Percentiles rank a stretch among this genome's conserved stretches.
Evolutionary conservation across 2,797 vertebrate genomes (phyloP).

Genomic region (Catamblyrhynchus diadema): DNA sequence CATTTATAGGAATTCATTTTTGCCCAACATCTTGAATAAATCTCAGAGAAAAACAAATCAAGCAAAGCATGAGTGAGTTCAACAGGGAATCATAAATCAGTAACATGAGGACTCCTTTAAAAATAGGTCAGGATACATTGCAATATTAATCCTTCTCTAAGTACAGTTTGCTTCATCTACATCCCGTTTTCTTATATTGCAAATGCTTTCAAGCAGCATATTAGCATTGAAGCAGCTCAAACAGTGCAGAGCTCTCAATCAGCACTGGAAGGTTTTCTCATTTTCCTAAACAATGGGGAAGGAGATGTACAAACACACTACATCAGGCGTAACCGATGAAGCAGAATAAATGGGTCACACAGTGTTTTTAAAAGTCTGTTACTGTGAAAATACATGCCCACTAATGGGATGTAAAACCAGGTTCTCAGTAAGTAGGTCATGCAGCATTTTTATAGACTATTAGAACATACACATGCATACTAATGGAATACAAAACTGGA

Average conservation of each 20-base stretch:
- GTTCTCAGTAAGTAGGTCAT: slow-evolving; percentile 63
- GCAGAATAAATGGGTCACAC: slow-evolving; percentile 61
- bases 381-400: slow-evolving; percentile 20
- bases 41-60: not conserved
- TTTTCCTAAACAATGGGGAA: not conserved
- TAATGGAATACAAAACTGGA: slow-evolving; percentile 53
- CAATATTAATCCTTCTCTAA: slow-evolving; percentile 31
- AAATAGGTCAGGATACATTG: slow-evolving; percentile 43
- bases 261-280: not conserved
- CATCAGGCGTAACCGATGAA: not conserved
- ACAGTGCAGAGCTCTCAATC: not conserved
- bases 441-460: slow-evolving; percentile 42
- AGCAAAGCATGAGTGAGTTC: not conserved
- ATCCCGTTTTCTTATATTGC: not conserved
- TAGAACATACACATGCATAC: slow-evolving; percentile 56
- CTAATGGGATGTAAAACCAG: slow-evolving; percentile 53
- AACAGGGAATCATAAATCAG: not conserved
- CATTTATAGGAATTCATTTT: not conserved
- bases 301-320: not conserved
- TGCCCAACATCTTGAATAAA: not conserved
- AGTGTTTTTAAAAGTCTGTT: slow-evolving; percentile 30
- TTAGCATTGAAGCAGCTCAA: not conserved
- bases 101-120: slow-evolving; percentile 26
- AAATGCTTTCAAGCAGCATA: not conserved
- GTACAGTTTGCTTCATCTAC: not conserved